These are phyloP conservation scores for Cololabis saira DNA, from an alignment of 2,113 vertebrate species.

Conservation along the genomic window DNA sequence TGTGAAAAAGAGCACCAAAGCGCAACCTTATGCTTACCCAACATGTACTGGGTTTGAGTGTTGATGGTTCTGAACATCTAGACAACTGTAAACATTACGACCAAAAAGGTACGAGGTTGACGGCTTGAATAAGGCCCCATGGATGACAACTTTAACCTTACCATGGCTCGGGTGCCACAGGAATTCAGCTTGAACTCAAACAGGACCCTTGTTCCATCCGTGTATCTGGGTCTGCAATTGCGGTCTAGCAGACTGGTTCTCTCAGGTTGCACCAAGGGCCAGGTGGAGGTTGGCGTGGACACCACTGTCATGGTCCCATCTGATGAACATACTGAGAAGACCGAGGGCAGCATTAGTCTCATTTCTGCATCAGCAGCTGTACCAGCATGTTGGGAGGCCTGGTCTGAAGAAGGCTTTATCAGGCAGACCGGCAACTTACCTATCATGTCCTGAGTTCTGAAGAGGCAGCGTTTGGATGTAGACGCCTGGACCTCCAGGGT, in stretches of 20 bases:
- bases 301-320: constrained; percentile 74
- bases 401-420: background rate
- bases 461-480: constrained; percentile 63
- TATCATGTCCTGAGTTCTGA: constrained; percentile 63
- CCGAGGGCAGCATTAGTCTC: no score
- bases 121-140: no score
- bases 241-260: constrained; percentile 68
- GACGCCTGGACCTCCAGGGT: constrained; percentile 58
- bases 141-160: constrained; percentile 6
- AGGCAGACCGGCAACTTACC: constrained; percentile 28
- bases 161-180: constrained; percentile 73
- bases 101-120: no score
- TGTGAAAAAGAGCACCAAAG: constrained; percentile 17
- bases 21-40: no score
- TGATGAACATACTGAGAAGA: constrained; percentile 71
- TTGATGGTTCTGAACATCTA: no score
- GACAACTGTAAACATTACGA: no score
- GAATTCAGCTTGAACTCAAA: constrained; percentile 70
- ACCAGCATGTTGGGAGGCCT: background rate
- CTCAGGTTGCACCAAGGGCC: constrained; percentile 57
- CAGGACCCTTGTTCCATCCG: constrained; percentile 50
- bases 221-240: constrained; percentile 63
- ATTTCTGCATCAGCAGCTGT: no score
- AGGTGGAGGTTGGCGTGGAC: constrained; percentile 41
- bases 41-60: background rate